A percentile compares a stretch with the other conserved stretches of the same genome.
Evolutionary conservation across 2,113 vertebrate species (phyloP).

Genomic region (Ailurus styani): DNA sequence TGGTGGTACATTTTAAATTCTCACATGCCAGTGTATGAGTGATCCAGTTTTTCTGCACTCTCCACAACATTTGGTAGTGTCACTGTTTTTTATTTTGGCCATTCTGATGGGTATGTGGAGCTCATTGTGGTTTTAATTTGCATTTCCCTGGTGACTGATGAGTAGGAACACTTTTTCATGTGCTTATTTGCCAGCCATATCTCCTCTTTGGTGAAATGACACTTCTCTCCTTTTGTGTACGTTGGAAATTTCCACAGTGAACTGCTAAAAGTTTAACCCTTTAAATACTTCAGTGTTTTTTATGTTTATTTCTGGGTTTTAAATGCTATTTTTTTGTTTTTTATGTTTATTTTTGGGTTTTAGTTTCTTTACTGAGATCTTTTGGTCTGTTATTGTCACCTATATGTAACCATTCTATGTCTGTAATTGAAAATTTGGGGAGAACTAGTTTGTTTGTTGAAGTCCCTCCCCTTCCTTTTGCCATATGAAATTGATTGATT

Average conservation of each 20-base stretch:
- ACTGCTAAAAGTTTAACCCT: neutral
- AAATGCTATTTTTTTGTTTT: neutral
- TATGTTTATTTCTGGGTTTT: neutral
- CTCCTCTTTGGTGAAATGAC: neutral
- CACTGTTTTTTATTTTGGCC: neutral
- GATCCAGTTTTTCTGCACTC: neutral
- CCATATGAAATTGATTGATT: neutral
- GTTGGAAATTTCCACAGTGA: neutral
- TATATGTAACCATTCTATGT: neutral
- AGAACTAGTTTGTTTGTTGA: neutral
- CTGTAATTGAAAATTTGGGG: neutral
- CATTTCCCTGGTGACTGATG: neutral
- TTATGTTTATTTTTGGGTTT: neutral
- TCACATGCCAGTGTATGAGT: neutral
- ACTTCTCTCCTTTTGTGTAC: neutral
- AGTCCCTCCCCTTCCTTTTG: neutral
- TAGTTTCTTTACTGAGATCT: neutral
- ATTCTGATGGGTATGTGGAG: neutral
- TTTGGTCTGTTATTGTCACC: neutral
- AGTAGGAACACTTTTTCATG: neutral
- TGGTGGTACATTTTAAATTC: neutral
- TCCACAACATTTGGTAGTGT: neutral
- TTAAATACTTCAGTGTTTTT: neutral
- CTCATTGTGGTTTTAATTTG: neutral
- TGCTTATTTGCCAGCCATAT: neutral